Conservation (phyloP, 2,797 vertebrate species). For the Nasua narica region DNA sequence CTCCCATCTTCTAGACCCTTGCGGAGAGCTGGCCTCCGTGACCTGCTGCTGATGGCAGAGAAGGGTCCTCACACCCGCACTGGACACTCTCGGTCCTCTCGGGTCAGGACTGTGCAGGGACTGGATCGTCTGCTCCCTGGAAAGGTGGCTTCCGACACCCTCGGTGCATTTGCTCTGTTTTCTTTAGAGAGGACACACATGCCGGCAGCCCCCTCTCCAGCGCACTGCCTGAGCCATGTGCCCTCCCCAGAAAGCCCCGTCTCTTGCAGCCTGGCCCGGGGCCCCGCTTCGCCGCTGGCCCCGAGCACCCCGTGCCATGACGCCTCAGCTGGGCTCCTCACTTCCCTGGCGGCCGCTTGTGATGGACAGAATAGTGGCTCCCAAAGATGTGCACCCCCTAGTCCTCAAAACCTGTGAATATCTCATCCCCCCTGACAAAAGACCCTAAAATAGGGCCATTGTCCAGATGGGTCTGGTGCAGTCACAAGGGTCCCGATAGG, state of each 20-base stretch:
- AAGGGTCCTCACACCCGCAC: not conserved
- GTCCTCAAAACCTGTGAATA: not conserved
- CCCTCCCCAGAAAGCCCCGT: not conserved
- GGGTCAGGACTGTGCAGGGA: not conserved
- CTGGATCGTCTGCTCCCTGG: not conserved
- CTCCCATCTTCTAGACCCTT: not conserved
- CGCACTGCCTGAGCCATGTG: not conserved
- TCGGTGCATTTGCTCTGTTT: not conserved
- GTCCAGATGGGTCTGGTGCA: not conserved
- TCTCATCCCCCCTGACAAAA: not conserved
- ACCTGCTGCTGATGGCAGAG: not conserved
- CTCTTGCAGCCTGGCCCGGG: not conserved
- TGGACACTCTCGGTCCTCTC: not conserved
- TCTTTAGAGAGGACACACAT: not conserved
- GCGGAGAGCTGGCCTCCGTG: not conserved
- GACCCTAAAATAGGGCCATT: not conserved
- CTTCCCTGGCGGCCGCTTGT: not conserved
- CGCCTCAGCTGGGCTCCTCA: not conserved
- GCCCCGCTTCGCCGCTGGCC: not conserved
- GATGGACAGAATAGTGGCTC: not conserved
- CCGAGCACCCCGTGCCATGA: rapidly evolving
- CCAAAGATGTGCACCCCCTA: not conserved
- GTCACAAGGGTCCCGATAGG: not conserved
- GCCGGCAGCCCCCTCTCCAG: rapidly evolving
- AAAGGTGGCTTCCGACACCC: not conserved